Evolutionary conservation across 1,140 invertebrate species (phyloP).

Genomic region (Trigoniulus corallinus): DNA sequence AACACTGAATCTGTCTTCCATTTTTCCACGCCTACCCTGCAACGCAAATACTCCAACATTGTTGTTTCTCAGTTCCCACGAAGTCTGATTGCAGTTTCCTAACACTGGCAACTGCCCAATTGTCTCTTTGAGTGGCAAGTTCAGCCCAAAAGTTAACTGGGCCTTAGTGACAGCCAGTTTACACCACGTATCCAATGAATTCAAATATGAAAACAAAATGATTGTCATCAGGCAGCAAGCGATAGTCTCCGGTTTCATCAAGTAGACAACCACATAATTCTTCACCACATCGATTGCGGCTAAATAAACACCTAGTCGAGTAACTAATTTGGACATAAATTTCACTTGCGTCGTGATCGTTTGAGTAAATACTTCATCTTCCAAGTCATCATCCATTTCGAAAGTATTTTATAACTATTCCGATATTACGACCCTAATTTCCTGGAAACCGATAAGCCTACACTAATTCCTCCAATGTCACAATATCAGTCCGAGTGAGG

Average conservation of each 20-base stretch:
- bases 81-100: background rate
- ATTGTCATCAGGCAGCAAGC: conserved; percentile 45
- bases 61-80: conserved; percentile 54
- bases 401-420: no score
- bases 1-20: conserved; percentile 83
- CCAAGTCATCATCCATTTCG: conserved; percentile 78
- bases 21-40: conserved; percentile 67
- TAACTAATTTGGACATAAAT: conserved; percentile 52
- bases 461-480: no score
- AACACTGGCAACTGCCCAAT: background rate
- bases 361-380: conserved; percentile 67
- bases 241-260: conserved; percentile 54
- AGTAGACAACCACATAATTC: conserved; percentile 11
- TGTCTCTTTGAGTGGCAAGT: background rate
- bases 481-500: no score
- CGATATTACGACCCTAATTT: no score
- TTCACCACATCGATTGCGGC: background rate
- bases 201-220: conserved; percentile 32
- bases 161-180: background rate
- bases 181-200: conserved; percentile 8
- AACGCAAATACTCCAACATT: conserved; percentile 70
- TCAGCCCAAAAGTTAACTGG: background rate
- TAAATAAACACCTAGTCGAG: background rate
- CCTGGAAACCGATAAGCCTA: no score
- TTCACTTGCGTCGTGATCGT: conserved; percentile 66